Base-by-base conservation (phyloP, 2,888 invertebrate genomes). In the Dasysyrphus albostriatus region DNA sequence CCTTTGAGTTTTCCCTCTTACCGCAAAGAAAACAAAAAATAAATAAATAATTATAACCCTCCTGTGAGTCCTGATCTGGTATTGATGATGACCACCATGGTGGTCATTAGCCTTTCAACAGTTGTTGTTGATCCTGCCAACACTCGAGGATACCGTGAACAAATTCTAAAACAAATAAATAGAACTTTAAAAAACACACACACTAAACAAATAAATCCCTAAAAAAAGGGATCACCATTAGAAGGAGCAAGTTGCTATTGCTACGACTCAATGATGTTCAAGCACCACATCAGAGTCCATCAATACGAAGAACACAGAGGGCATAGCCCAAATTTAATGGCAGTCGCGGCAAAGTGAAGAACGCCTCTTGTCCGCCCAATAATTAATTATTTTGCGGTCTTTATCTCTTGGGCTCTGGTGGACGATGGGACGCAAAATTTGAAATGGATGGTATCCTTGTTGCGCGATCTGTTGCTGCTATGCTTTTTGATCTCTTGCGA, bases 331-430 rank as follows among this genome's bases (percentile, higher is more conserved):
- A 83, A 87, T 87, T 87, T 87, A 87, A 87, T 87, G 72, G 87
- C 78, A 87, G 78, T 79, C 87, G 87, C 78, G 87, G 87, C 83
- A 75, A 83, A 79, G 78, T 79, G 83, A 79, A 87, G 32, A 83
- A 83, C 87, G 83, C 83, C 87, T 67, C 65, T 61, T 72, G 87
- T 83, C 87, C 87, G 83, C 87, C 87, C 83, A 87, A 70, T 83
- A 87, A 87, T 87, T 87, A 87, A 87, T 87, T 87, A 87, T 83
- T 81, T 82, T 83, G 87, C 83, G 83, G 87, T 87, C 87, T 87
- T 87, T 87, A 87, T 82, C 65, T 82, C 32, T 10, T 59, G 10
- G 49, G 34, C 63, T 67, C 39, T 24, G 5, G 47, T 29, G 10
- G 10, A 12, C 29, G 7, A 10, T 0, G 19, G 5, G 51, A 8